phyloP scores from a whole-genome alignment of 1,140 invertebrate genomes.

The Hyles euphorbiae region DNA sequence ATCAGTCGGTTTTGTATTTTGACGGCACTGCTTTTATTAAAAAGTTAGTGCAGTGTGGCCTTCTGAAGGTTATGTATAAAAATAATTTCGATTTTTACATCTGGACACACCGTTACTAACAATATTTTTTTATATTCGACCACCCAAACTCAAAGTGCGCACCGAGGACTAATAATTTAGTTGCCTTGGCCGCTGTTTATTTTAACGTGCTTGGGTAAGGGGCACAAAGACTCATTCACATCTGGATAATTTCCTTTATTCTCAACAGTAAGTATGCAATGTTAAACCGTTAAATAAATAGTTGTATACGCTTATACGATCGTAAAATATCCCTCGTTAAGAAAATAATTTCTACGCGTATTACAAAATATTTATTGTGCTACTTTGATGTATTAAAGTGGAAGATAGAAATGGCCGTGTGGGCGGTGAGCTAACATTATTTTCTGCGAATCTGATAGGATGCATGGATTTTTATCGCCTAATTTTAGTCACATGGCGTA shows the following conservation, averaged over 20 bases:
- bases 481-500: too few relatives aligned
- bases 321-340: conserved; percentile 11
- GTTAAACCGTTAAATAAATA: background rate
- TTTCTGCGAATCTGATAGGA: too few relatives aligned
- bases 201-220: conserved; percentile 6
- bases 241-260: conserved; percentile 9
- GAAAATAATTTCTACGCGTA: conserved; percentile 7
- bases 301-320: conserved; percentile 5
- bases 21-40: too few relatives aligned
- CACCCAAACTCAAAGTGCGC: conserved; percentile 33
- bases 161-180: conserved; percentile 7
- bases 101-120: too few relatives aligned
- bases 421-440: too few relatives aligned
- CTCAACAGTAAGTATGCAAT: background rate
- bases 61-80: too few relatives aligned
- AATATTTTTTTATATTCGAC: conserved; percentile 37
- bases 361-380: conserved; percentile 2
- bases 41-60: too few relatives aligned
- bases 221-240: conserved; percentile 11
- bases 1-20: too few relatives aligned
- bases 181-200: conserved; percentile 5
- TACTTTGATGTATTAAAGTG: background rate
- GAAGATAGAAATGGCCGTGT: too few relatives aligned
- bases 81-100: too few relatives aligned
- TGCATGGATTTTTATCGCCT: too few relatives aligned